phyloP scores from a whole-genome alignment of 2,888 invertebrate genomes.

The Acleris emargana region DNA sequence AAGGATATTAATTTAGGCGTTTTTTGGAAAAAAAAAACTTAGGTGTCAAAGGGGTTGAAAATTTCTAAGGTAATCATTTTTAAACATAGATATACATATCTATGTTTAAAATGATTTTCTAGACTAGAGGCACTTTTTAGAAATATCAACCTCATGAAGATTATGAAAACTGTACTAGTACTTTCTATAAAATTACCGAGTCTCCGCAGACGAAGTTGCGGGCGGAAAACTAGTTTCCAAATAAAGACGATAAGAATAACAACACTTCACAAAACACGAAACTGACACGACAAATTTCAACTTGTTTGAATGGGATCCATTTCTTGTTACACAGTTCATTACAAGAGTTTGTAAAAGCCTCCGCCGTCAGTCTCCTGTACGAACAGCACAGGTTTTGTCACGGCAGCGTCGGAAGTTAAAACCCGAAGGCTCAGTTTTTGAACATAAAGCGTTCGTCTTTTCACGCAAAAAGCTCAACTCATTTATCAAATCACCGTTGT shows the following conservation, averaged over 20 bases:
- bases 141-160: no score
- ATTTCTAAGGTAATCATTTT: no score
- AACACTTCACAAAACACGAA: conserved; percentile 18
- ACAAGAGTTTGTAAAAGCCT: conserved; percentile 49
- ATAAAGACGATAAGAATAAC: neutral
- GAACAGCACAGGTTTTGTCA: conserved; percentile 59
- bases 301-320: conserved; percentile 40
- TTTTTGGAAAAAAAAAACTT: no score
- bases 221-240: no score
- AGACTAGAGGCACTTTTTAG: no score
- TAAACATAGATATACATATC: no score
- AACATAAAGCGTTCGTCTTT: conserved; percentile 63
- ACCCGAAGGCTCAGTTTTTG: conserved; percentile 51
- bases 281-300: conserved; percentile 32
- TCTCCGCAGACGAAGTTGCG: no score
- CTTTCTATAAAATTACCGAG: no score
- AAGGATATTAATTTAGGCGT: no score
- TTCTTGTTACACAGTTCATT: conserved; percentile 46
- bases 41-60: no score
- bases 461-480: conserved; percentile 68
- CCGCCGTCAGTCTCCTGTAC: conserved; percentile 51
- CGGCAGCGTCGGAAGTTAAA: conserved; percentile 48
- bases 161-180: no score
- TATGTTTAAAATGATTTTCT: no score
- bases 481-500: conserved; percentile 78